phyloP scores from a whole-genome alignment of 2,888 invertebrate species.

The Hoplodrina blanda region DNA sequence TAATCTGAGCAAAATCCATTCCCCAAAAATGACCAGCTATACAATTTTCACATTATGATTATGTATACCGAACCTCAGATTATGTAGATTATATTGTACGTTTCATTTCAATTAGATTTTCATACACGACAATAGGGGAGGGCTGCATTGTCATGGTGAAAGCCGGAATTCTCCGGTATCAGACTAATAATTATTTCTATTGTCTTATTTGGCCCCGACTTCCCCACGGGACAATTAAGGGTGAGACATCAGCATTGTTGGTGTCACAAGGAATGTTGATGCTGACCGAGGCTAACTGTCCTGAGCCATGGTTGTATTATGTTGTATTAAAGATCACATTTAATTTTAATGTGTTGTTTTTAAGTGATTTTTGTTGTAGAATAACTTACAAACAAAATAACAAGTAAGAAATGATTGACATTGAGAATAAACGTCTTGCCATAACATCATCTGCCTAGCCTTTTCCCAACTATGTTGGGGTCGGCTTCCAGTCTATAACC shows the following conservation, averaged over 20 bases:
- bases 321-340: not conserved
- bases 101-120: slow-evolving; percentile 77
- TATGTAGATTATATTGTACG: slow-evolving; percentile 68
- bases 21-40: slow-evolving; percentile 19
- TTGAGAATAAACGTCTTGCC: no score
- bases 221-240: slow-evolving; percentile 61
- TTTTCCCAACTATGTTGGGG: no score
- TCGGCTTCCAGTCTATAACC: no score
- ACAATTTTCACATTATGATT: slow-evolving; percentile 35
- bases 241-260: slow-evolving; percentile 56
- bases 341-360: no score
- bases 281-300: slow-evolving; percentile 41
- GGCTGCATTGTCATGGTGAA: slow-evolving; percentile 72
- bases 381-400: no score
- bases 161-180: slow-evolving; percentile 73
- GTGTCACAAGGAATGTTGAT: slow-evolving; percentile 45
- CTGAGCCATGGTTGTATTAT: slow-evolving; percentile 15
- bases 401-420: no score
- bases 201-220: slow-evolving; percentile 76
- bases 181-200: slow-evolving; percentile 80
- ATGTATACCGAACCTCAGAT: slow-evolving; percentile 57
- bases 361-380: no score
- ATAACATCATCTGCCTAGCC: no score
- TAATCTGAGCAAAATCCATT: slow-evolving; percentile 22
- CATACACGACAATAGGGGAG: slow-evolving; percentile 71